phyloP scores from a whole-genome alignment of 2,797 vertebrate species.

The Clarias platycephalus region DNA sequence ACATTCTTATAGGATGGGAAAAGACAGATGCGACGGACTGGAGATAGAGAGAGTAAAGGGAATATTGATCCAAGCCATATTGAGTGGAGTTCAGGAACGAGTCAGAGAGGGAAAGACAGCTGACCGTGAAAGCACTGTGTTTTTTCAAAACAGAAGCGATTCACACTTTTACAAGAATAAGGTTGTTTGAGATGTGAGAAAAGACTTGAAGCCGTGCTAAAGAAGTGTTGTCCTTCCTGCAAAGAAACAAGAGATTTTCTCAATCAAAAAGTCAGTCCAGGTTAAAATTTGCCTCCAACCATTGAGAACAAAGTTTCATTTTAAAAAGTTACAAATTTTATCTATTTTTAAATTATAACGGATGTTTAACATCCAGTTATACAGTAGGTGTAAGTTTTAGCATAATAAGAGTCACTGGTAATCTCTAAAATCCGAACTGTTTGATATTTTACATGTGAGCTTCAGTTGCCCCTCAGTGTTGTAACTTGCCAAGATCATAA shows the following conservation, averaged over 20 bases:
- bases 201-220: neutral
- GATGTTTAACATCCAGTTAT: neutral
- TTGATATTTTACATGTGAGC: neutral
- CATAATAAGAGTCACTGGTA: neutral
- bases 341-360: neutral
- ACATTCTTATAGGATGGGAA: constrained; percentile 23
- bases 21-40: neutral
- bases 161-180: constrained; percentile 5
- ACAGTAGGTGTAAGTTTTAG: neutral
- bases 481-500: neutral
- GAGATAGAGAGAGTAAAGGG: constrained; percentile 27
- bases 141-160: neutral
- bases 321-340: neutral
- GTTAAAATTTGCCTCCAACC: neutral
- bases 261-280: neutral
- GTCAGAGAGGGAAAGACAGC: constrained; percentile 41
- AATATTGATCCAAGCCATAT: constrained; percentile 34
- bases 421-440: neutral
- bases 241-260: neutral
- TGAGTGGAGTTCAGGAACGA: constrained; percentile 12
- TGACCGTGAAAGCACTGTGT: neutral
- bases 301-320: neutral
- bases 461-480: neutral
- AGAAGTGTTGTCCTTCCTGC: neutral
- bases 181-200: neutral